These are phyloP conservation scores for Poecilia picta DNA, from an alignment of 2,797 vertebrate species.

Conservation along the genomic window DNA sequence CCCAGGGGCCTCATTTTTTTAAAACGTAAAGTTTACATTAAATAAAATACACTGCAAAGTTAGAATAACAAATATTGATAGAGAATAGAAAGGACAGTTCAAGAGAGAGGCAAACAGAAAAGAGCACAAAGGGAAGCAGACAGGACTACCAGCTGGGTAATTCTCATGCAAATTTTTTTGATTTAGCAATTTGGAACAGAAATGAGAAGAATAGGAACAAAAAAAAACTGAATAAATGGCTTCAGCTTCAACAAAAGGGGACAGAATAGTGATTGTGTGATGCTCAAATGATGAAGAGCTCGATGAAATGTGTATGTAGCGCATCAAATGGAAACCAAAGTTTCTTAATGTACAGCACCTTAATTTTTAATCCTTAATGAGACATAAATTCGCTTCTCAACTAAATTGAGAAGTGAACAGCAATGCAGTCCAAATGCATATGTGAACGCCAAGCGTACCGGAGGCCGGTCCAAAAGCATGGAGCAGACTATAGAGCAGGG, in stretches of 20 bases:
- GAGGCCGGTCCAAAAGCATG: not conserved
- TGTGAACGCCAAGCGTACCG: not conserved
- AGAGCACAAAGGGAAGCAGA: slow-evolving; percentile 32
- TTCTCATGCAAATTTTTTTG: slow-evolving; percentile 40
- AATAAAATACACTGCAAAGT: slow-evolving; percentile 1
- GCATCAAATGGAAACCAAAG: not conserved
- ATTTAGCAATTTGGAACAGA: slow-evolving; percentile 53
- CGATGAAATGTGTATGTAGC: not conserved
- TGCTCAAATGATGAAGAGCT: slow-evolving; percentile 20
- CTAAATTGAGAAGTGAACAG: not conserved
- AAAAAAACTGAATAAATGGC: slow-evolving; percentile 13
- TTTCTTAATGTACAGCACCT: not conserved
- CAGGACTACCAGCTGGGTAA: slow-evolving; percentile 30
- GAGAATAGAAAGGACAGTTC: slow-evolving; percentile 45
- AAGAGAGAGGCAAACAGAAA: slow-evolving; percentile 44
- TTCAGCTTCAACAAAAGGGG: slow-evolving; percentile 8
- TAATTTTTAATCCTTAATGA: not conserved
- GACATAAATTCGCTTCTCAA: not conserved
- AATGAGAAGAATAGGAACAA: slow-evolving; percentile 18
- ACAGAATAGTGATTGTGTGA: not conserved
- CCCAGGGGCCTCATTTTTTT: slow-evolving; percentile 9
- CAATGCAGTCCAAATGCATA: not conserved
- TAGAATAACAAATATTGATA: slow-evolving; percentile 15
- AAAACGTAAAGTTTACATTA: slow-evolving; percentile 36
- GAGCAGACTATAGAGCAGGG: not conserved